Base-by-base conservation (phyloP, 2,888 invertebrate species). In the Lottia gigantea region DNA sequence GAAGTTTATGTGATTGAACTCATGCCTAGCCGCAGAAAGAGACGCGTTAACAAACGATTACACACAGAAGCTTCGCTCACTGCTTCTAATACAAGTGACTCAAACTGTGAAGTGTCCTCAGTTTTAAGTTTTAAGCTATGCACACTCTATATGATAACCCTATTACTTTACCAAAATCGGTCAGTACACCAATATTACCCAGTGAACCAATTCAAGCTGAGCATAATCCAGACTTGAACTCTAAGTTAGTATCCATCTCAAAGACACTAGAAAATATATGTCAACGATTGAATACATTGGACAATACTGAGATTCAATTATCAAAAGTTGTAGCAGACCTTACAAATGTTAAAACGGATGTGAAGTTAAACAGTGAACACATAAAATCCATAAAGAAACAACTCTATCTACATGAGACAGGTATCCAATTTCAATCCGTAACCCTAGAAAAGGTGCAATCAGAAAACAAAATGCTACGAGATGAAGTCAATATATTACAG, bases 361-460 rank as follows among this genome's bases (percentile, higher is more conserved):
- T 55, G 19, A 19, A 6, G 8, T n/a, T 19, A 55, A 55, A 55
- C 49, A 55, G 49, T 19, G 49, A 55, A 55, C n/a, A 55, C n/a
- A 55, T 55, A 55, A 55, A 19, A 55, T 55, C 49, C 19, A 55
- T 55, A 12, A n/a, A 55, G 19, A n/a, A 55, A 19, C n/a, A 55
- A 55, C 19, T n/a, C n/a, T 19, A 55, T 55, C 49, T 55, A 7
- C n/a, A 19, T 19, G 49, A 55, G 49, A 55, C 49, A n/a, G 19
- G 49, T 55, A 55, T 55, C n/a, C n/a, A 55, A 55, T 55, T 55
- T 55, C 49, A 55, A 55, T 55, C 49, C n/a, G 49, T 55, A 19
- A 55, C 49, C n/a, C 6, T 19, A 19, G 49, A 55, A 19, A n/a
- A 55, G 6, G n/a, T 55, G n/a, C n/a, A 19, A 55, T n/a, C n/a